These are phyloP conservation scores for Tricholauxania praeusta DNA, from an alignment of 2,888 invertebrate species.

Conservation along the genomic window DNA sequence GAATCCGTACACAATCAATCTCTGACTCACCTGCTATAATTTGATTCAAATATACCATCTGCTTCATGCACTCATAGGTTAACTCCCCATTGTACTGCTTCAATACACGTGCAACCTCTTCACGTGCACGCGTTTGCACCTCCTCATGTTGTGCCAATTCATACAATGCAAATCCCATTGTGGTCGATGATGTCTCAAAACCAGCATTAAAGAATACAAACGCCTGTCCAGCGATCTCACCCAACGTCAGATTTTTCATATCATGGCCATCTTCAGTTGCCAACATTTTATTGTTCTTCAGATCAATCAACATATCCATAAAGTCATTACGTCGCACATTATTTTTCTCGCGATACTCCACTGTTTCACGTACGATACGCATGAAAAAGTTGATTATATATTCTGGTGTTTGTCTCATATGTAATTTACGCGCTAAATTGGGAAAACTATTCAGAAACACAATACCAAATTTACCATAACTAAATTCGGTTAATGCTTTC, in stretches of 20 bases:
- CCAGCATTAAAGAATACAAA: slow-evolving; percentile 68
- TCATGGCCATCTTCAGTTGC: slow-evolving; percentile 54
- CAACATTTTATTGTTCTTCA: slow-evolving; percentile 56
- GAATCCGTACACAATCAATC: too few relatives aligned
- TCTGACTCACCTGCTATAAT: slow-evolving; percentile 66
- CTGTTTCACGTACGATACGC: slow-evolving; percentile 63
- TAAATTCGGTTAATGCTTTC: slow-evolving; percentile 47
- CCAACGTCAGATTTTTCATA: slow-evolving; percentile 51
- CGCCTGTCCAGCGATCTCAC: slow-evolving; percentile 56
- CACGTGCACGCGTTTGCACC: slow-evolving; percentile 48
- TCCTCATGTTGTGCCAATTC: slow-evolving; percentile 54
- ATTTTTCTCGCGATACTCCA: slow-evolving; percentile 62
- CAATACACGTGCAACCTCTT: slow-evolving; percentile 66
- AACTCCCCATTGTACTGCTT: slow-evolving; percentile 63
- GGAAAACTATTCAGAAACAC: slow-evolving; percentile 50
- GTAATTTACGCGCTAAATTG: slow-evolving; percentile 51
- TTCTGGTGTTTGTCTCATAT: slow-evolving; percentile 51
- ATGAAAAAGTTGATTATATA: slow-evolving; percentile 61
- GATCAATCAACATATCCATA: slow-evolving; percentile 68
- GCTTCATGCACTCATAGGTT: slow-evolving; percentile 68
- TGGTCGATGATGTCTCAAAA: slow-evolving; percentile 75
- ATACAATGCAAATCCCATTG: slow-evolving; percentile 69
- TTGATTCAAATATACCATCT: slow-evolving; percentile 69
- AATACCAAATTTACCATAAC: slow-evolving; percentile 44
- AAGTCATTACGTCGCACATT: slow-evolving; percentile 68